A percentile compares a stretch with the other conserved stretches of the same genome.
Evolutionary conservation across 2,113 vertebrate genomes (phyloP).

Genomic region (Poecile atricapillus): DNA sequence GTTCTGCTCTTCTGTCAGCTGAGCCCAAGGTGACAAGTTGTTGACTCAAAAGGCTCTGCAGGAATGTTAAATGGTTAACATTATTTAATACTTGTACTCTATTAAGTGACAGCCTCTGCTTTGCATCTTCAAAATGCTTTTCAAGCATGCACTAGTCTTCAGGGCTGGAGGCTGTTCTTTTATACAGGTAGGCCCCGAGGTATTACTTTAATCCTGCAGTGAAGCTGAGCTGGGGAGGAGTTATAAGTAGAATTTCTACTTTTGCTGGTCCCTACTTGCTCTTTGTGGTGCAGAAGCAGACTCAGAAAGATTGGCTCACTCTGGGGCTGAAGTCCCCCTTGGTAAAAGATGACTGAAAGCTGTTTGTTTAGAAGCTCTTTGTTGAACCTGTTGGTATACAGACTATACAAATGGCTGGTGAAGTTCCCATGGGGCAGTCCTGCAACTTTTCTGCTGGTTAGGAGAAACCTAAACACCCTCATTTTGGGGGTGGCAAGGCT

Average conservation of each 20-base stretch:
- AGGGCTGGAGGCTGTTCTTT: background rate
- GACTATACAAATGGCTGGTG: background rate
- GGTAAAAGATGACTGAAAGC: background rate
- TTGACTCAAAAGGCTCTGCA: background rate
- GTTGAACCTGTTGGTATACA: background rate
- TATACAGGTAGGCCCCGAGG: background rate
- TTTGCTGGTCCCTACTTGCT: background rate
- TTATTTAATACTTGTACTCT: background rate
- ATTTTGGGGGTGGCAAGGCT: background rate
- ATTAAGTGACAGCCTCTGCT: constrained; percentile 1
- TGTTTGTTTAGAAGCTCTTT: background rate
- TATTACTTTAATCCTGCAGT: background rate
- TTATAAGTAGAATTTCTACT: background rate
- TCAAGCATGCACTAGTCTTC: background rate
- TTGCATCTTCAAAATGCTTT: background rate
- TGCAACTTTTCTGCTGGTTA: background rate
- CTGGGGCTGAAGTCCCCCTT: background rate
- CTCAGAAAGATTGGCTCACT: background rate
- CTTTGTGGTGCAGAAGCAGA: background rate
- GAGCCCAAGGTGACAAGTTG: constrained; percentile 7
- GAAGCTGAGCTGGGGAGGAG: background rate
- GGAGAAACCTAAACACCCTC: background rate
- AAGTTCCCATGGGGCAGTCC: background rate
- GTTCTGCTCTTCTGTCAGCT: background rate
- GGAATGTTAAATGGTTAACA: constrained; percentile 34